Evolutionary conservation across 2,888 invertebrate species (phyloP), one percentile per base, ranked within the genome.

Genomic region (Polydrusus tereticollis): DNA sequence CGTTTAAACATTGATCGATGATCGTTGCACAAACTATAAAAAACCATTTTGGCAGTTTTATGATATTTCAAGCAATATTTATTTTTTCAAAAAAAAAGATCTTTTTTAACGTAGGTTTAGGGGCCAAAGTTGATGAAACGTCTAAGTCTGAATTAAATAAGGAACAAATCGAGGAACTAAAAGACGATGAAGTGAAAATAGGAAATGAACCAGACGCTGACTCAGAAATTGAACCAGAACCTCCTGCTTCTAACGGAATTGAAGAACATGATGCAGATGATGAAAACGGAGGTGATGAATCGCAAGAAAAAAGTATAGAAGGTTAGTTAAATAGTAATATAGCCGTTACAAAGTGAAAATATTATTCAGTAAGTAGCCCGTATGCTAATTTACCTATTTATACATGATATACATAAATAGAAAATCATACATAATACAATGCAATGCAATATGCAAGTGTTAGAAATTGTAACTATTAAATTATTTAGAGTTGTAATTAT

Each of bases 151-250:
- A 80, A 81, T 58, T 81, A 80, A 71, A 45, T 60, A 66, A 60
- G 73, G 76, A 70, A 47, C 76, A 75, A 33, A 66, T 50, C 52
- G 75, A 76, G 69, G 69, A 73, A 52, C 65, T 72, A 65, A 74
- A 78, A 62, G 76, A 79, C 43, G 70, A 77, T 38, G 69, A 73
- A 57, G 75, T 78, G 33, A 70, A 78, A 63, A 64, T 74, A 29
- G 74, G 76, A 68, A 64, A 75, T 18, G 76, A 75, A 67, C 73
- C 75, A 58, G 75, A 71, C 8, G 69, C 69, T 29, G 77, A 60
- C 58, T 69, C 18, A n/a, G 23, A 38, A 14, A 12, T 4, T 21
- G 52, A 52, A 29, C 16, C 14, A 10, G 66, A 59, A 69, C 36
- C 73, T 75, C 43, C 41, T 14, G 8, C 38, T 41, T 38, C n/a